Conservation (phyloP, 2,797 vertebrate genomes). For the Martes flavigula region DNA sequence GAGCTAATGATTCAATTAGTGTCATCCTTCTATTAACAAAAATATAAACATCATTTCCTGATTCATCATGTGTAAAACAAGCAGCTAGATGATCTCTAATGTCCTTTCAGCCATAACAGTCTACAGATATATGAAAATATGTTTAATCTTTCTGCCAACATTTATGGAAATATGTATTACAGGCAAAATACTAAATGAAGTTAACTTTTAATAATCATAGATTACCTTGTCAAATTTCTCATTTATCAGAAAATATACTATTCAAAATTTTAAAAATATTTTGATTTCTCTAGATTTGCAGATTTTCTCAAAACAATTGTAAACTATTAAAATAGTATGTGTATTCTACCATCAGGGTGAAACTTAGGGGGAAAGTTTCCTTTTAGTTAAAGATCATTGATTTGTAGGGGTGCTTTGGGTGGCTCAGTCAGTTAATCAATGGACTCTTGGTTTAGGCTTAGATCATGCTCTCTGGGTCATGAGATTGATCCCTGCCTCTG, state of each 20-base stretch:
- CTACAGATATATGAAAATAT: neutral
- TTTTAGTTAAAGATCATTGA: neutral
- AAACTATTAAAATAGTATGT: neutral
- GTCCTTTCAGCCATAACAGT: neutral
- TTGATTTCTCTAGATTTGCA: neutral
- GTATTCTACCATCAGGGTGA: neutral
- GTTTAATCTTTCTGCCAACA: neutral
- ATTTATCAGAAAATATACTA: neutral
- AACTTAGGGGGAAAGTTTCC: neutral
- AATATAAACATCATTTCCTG: conserved; percentile 18
- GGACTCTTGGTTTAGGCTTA: neutral
- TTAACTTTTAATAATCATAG: neutral
- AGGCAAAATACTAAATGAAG: neutral
- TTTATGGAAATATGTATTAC: neutral
- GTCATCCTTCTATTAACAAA: conserved; percentile 10
- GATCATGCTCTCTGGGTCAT: neutral
- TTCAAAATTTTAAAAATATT: neutral
- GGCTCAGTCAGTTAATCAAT: neutral
- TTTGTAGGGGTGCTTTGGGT: neutral
- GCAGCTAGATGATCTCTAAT: neutral
- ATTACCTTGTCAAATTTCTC: neutral
- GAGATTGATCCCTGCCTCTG: neutral
- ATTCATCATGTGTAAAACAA: conserved; percentile 5
- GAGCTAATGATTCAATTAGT: neutral
- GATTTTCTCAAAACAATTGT: neutral